Percentiles rank a stretch among this genome's conserved stretches.
Conservation (phyloP, 2,888 invertebrate species). For the Cerastis leucographa region DNA sequence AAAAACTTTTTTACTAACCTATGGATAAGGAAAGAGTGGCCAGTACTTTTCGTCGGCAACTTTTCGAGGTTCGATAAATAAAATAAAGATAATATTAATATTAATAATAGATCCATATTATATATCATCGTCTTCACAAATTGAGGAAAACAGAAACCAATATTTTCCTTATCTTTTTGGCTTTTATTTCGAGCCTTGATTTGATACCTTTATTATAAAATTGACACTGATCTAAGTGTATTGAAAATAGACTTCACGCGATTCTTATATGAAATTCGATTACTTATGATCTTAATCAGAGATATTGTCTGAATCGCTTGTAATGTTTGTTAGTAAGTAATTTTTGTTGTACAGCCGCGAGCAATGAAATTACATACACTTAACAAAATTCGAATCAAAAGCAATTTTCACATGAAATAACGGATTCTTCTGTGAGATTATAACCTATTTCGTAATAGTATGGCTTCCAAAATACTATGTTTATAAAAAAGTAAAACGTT, state of each 20-base stretch:
- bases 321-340: not conserved
- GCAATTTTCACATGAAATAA: not conserved
- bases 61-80: not conserved
- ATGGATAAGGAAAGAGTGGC: not conserved
- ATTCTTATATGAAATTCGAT: constrained; percentile 26
- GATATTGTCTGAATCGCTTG: not conserved
- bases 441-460: not conserved
- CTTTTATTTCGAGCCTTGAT: constrained; percentile 30
- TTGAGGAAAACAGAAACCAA: constrained; percentile 53
- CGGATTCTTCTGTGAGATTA: not conserved
- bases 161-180: constrained; percentile 34
- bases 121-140: constrained; percentile 23
- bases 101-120: constrained; percentile 14
- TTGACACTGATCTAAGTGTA: constrained; percentile 45
- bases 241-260: constrained; percentile 19
- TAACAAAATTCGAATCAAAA: not conserved
- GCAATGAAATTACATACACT: not conserved
- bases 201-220: constrained; percentile 33
- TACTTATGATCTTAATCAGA: not conserved
- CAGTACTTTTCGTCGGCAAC: not conserved
- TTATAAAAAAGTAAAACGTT: not conserved
- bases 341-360: not conserved
- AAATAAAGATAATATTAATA: not conserved
- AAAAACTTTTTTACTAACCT: not conserved
- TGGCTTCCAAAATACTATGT: not conserved